Evolutionary conservation across 2,888 invertebrate species (phyloP).

Genomic region (Caenorhabditis sp.): DNA sequence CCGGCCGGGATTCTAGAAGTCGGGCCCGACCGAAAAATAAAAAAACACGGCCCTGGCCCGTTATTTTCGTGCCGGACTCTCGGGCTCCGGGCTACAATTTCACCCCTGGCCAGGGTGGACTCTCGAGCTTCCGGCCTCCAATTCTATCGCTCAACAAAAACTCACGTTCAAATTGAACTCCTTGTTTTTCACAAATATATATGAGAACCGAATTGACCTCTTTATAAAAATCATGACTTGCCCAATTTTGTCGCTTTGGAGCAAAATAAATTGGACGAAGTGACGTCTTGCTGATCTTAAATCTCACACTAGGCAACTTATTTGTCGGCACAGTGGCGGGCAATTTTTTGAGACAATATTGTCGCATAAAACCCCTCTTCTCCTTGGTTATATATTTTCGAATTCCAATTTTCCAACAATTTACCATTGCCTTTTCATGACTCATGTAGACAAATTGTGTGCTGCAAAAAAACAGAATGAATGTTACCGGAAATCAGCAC

Average conservation of each 20-base stretch:
- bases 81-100: too few species aligned
- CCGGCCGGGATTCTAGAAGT: too few species aligned
- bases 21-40: too few species aligned
- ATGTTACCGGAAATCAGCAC: not conserved
- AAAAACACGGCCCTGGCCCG: too few species aligned
- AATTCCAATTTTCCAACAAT: slow-evolving; percentile 6
- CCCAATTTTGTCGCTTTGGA: not conserved
- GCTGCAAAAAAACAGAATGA: not conserved
- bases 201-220: not conserved
- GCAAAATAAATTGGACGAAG: not conserved
- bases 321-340: not conserved
- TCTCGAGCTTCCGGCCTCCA: too few species aligned
- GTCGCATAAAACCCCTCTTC: not conserved
- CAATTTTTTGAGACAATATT: not conserved
- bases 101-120: too few species aligned
- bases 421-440: not conserved
- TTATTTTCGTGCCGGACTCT: too few species aligned
- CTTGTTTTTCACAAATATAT: not conserved
- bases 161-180: not conserved
- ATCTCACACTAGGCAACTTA: not conserved
- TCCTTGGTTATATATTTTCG: not conserved
- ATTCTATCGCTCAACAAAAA: not conserved
- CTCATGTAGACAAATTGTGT: slow-evolving; percentile 3
- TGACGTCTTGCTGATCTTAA: not conserved
- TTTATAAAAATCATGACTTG: not conserved